phyloP scores from a whole-genome alignment of 2,113 vertebrate genomes.

The Odobenus rosmarus region DNA sequence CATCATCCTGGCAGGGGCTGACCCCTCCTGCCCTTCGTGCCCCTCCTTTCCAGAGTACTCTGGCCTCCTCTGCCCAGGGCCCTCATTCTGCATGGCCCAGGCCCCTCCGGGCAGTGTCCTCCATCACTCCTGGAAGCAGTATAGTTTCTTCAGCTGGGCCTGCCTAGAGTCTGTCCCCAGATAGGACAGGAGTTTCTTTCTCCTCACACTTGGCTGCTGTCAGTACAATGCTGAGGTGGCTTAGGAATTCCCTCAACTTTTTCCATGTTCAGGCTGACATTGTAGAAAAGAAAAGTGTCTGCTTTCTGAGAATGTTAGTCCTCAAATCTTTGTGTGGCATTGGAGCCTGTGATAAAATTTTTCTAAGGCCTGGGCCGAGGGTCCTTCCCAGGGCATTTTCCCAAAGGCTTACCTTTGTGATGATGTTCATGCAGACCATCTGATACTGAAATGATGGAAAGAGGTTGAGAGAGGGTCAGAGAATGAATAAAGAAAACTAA shows the following conservation, averaged over 20 bases:
- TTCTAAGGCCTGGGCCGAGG: not conserved
- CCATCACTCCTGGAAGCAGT: not conserved
- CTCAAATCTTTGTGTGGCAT: not conserved
- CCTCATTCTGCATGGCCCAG: not conserved
- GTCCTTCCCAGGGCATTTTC: not conserved
- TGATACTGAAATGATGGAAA: not conserved
- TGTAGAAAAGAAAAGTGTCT: slow-evolving; percentile 1
- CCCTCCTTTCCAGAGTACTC: not conserved
- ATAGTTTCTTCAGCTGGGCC: not conserved
- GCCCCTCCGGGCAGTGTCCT: not conserved
- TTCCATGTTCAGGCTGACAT: not conserved
- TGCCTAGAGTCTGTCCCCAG: not conserved
- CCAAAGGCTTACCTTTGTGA: not conserved
- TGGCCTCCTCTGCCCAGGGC: not conserved
- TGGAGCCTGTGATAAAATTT: slow-evolving; percentile 4
- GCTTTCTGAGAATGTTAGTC: not conserved
- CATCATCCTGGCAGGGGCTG: not conserved
- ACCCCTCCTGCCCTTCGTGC: not conserved
- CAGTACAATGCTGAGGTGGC: not conserved
- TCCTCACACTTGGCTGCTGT: not conserved
- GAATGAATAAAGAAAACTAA: not conserved
- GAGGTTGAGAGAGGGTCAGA: not conserved
- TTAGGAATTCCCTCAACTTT: slow-evolving; percentile 13
- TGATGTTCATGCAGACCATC: not conserved
- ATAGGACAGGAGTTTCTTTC: not conserved